A percentile compares a stretch with the other conserved stretches of the same genome.
phyloP scores from a whole-genome alignment of 2,113 vertebrate species.

The Anolis sagrei region DNA sequence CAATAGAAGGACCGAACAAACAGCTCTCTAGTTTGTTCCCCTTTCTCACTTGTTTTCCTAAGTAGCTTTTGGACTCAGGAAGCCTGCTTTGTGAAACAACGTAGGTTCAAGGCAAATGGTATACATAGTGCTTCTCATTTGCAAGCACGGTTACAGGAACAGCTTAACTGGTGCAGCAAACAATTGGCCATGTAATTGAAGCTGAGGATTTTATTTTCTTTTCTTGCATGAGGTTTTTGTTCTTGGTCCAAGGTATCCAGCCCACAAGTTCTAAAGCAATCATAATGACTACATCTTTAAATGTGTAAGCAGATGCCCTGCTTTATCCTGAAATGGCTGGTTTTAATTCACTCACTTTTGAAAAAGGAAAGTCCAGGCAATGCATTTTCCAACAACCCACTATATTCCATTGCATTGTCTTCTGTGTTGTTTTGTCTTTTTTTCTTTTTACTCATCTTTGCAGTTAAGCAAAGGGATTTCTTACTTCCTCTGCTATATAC shows the following conservation, averaged over 20 bases:
- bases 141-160: neutral
- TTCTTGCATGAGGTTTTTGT: neutral
- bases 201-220: neutral
- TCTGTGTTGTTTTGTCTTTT: neutral
- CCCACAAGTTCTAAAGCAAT: neutral
- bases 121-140: neutral
- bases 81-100: conserved; percentile 17
- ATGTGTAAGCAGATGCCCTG: neutral
- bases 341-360: neutral
- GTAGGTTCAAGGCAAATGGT: neutral
- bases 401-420: neutral
- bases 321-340: neutral
- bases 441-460: neutral
- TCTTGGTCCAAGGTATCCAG: neutral
- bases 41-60: conserved; percentile 11
- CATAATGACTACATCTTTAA: neutral
- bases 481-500: no score
- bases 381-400: neutral
- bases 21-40: conserved; percentile 23
- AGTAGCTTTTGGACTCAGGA: conserved; percentile 15
- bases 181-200: neutral
- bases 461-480: no score
- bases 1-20: conserved; percentile 18
- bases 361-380: neutral
- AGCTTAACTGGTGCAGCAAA: neutral